These are phyloP conservation scores for Apodemia duryi DNA, from an alignment of 2,888 invertebrate genomes.

Conservation along the genomic window DNA sequence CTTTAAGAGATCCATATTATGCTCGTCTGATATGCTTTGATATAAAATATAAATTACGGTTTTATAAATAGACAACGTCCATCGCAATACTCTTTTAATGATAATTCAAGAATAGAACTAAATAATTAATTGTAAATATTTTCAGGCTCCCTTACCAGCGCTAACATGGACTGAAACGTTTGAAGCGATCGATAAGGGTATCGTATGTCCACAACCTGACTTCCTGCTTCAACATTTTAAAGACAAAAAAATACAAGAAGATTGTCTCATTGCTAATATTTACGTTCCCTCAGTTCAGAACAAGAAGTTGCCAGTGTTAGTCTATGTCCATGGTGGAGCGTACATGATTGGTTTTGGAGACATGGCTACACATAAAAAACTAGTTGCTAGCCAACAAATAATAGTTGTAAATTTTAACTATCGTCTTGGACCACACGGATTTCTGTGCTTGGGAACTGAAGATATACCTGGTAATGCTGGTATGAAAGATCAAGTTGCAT, in stretches of 20 bases:
- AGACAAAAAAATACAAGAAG: slow-evolving; percentile 23
- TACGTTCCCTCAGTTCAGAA: slow-evolving; percentile 32
- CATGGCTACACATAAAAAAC: slow-evolving; percentile 3
- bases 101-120: too few relatives aligned
- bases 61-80: too few relatives aligned
- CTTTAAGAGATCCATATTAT: too few relatives aligned
- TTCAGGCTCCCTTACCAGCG: slow-evolving; percentile 42
- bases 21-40: too few relatives aligned
- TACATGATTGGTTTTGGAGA: slow-evolving; percentile 50
- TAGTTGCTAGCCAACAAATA: slow-evolving; percentile 34
- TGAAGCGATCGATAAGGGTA: slow-evolving; percentile 35
- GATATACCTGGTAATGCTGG: slow-evolving; percentile 55
- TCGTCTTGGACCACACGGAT: slow-evolving; percentile 27
- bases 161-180: slow-evolving; percentile 38
- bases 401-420: slow-evolving; percentile 50
- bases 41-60: too few relatives aligned
- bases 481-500: slow-evolving; percentile 53
- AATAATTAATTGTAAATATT: background rate
- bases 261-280: slow-evolving; percentile 36
- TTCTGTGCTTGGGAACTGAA: slow-evolving; percentile 49
- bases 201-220: slow-evolving; percentile 38
- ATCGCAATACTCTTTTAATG: too few relatives aligned
- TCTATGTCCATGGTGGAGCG: slow-evolving; percentile 60
- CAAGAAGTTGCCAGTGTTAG: slow-evolving; percentile 46
- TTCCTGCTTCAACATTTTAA: background rate